Evolutionary conservation across 2,888 invertebrate species (phyloP).

Genomic region (Apotomis turbidana): DNA sequence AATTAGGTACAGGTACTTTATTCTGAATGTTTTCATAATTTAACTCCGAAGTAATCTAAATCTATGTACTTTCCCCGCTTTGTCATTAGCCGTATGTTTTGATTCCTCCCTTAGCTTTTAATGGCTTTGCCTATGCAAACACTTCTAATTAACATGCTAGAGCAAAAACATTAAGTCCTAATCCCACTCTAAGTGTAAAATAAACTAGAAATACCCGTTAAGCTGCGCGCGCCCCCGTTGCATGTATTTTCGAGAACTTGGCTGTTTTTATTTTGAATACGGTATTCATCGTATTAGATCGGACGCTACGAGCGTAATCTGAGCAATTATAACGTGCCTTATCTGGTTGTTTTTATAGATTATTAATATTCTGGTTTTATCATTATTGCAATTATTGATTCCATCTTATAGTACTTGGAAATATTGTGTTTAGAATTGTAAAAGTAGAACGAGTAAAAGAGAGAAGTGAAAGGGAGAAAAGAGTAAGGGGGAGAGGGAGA

Average conservation of each 20-base stretch:
- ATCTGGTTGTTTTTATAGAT: too few species aligned
- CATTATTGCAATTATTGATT: too few species aligned
- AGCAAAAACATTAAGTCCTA: constrained; percentile 22
- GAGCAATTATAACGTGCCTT: neutral
- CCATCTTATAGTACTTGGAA: too few species aligned
- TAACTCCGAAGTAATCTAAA: too few species aligned
- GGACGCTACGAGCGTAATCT: neutral
- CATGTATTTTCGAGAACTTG: constrained; percentile 1
- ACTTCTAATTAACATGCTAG: constrained; percentile 9
- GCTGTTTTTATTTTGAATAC: neutral
- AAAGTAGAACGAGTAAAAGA: too few species aligned
- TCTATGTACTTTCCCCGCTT: neutral
- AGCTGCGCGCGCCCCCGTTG: constrained; percentile 12
- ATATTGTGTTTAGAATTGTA: too few species aligned
- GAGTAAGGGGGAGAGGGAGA: too few species aligned
- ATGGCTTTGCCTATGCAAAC: constrained; percentile 3
- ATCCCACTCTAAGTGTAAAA: constrained; percentile 32
- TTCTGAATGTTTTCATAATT: neutral
- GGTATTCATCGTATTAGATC: constrained; percentile 10
- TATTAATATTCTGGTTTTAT: too few species aligned
- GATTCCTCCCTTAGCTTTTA: neutral
- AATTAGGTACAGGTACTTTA: too few species aligned
- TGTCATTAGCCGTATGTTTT: neutral
- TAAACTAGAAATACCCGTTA: constrained; percentile 29
- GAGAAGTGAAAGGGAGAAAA: too few species aligned